These are phyloP conservation scores for Abramis brama DNA, from an alignment of 2,113 vertebrate genomes.

Conservation along the genomic window DNA sequence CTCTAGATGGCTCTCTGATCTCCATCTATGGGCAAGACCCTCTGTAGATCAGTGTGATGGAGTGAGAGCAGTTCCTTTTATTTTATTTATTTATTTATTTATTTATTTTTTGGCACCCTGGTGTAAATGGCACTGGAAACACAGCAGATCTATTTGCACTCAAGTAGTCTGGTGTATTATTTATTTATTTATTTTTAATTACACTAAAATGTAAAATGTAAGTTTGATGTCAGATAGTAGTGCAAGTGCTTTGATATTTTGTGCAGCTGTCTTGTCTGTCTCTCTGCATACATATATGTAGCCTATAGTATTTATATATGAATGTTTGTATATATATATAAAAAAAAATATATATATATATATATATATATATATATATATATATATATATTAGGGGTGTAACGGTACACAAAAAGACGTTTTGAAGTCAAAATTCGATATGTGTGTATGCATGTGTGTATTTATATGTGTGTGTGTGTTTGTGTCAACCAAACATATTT, in stretches of 20 bases:
- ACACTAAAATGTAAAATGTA: background rate
- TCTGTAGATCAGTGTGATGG: background rate
- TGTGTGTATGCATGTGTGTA: too few relatives aligned
- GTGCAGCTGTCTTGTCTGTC: background rate
- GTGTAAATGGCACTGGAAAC: background rate
- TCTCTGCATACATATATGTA: too few relatives aligned
- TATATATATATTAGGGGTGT: too few relatives aligned
- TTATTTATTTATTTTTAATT: too few relatives aligned
- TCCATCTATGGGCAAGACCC: slow-evolving; percentile 1
- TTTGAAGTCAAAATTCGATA: too few relatives aligned
- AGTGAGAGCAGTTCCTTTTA: background rate
- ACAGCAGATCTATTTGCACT: background rate
- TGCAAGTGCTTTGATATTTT: background rate
- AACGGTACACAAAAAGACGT: too few relatives aligned
- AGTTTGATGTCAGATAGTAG: background rate
- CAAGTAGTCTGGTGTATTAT: background rate
- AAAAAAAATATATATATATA: too few relatives aligned
- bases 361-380: too few relatives aligned
- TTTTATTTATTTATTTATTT: too few relatives aligned
- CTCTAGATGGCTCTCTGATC: slow-evolving; percentile 35
- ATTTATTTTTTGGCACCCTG: background rate
- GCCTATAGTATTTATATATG: too few relatives aligned
- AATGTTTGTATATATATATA: too few relatives aligned
- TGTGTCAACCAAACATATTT: background rate
- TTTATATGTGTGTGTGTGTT: too few relatives aligned